Conservation (phyloP, 2,113 vertebrate species). For the Eulemur rufifrons region DNA sequence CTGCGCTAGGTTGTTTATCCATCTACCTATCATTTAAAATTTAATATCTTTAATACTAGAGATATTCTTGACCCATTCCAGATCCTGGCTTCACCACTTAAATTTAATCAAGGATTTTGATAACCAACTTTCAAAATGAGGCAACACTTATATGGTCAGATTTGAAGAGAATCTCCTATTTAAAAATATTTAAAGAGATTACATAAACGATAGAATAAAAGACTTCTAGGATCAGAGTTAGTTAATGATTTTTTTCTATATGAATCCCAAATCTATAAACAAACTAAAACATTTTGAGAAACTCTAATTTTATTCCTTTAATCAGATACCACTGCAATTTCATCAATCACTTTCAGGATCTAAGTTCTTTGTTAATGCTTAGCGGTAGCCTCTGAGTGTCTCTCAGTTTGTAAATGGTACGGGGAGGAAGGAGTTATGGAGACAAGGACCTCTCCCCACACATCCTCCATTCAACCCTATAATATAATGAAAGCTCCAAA, state of each 20-base stretch:
- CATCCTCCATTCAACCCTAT: background rate
- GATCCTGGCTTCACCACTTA: background rate
- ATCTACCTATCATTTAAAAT: background rate
- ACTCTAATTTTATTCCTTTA: background rate
- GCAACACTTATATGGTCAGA: background rate
- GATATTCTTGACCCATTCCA: background rate
- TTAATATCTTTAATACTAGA: background rate
- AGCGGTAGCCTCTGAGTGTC: background rate
- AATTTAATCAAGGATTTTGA: constrained; percentile 13
- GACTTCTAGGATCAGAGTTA: background rate
- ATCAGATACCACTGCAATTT: background rate
- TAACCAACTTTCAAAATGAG: background rate
- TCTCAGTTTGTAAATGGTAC: background rate
- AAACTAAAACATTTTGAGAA: background rate
- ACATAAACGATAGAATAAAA: background rate
- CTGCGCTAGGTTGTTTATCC: background rate
- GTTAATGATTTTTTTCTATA: background rate
- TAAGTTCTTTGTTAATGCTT: background rate
- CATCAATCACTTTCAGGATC: background rate
- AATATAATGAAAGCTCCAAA: background rate
- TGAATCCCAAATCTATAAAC: background rate
- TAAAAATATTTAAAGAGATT: background rate
- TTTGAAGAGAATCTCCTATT: background rate
- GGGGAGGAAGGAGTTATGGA: background rate
- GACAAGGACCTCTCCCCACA: background rate